Evolutionary conservation across 2,888 invertebrate genomes (phyloP).

Genomic region (Muschampia plurimacula): DNA sequence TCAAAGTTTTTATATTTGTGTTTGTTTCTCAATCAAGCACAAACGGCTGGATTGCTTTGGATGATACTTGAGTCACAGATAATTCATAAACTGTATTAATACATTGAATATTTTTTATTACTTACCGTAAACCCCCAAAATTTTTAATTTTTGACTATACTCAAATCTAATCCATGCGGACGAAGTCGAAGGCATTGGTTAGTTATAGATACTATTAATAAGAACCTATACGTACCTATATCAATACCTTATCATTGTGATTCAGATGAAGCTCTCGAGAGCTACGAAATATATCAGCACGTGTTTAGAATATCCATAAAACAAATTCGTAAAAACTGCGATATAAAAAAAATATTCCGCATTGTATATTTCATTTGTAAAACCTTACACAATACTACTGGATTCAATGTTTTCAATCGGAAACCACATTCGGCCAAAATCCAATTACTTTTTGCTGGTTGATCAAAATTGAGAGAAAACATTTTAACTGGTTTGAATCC

Average conservation of each 20-base stretch:
- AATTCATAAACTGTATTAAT: no score
- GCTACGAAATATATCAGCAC: neutral
- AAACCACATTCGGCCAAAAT: conserved; percentile 28
- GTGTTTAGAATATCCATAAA: conserved; percentile 1
- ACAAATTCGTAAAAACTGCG: conserved; percentile 6
- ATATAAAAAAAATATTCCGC: conserved; percentile 5
- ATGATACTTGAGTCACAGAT: no score
- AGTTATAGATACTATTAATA: no score
- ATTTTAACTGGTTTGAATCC: conserved; percentile 23
- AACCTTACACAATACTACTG: conserved; percentile 20
- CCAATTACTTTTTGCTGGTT: conserved; percentile 33
- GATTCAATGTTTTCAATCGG: conserved; percentile 26
- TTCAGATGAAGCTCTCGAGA: neutral
- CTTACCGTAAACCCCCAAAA: no score
- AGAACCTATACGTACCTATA: no score
- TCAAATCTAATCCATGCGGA: no score
- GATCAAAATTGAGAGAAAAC: conserved; percentile 33
- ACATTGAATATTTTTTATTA: no score
- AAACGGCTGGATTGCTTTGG: no score
- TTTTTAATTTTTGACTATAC: no score
- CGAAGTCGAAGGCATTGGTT: no score
- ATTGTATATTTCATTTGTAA: conserved; percentile 14
- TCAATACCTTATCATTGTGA: neutral
- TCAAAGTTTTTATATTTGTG: no score
- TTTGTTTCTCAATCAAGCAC: no score